phyloP scores from a whole-genome alignment of 2,113 vertebrate species.

The Crotalus viridis region DNA sequence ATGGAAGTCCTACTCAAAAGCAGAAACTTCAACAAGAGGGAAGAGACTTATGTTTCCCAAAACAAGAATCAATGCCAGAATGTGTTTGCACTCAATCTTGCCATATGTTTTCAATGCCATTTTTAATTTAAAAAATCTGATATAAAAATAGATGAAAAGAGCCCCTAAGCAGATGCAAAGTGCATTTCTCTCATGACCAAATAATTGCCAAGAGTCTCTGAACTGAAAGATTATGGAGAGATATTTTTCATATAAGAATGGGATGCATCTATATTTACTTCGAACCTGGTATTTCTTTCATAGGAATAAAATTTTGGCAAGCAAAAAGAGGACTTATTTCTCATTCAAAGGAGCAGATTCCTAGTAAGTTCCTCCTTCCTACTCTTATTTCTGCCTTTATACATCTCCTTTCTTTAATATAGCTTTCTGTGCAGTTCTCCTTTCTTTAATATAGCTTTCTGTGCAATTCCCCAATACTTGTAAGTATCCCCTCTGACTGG shows the following conservation, averaged over 20 bases:
- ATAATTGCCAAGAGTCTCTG: neutral
- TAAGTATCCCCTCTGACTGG: neutral
- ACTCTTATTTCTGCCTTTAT: neutral
- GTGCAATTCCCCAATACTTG: neutral
- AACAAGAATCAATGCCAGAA: neutral
- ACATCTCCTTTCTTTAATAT: neutral
- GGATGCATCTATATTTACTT: neutral
- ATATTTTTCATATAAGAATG: neutral
- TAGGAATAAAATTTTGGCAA: neutral
- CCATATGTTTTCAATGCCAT: neutral
- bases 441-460: neutral
- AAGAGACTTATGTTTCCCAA: neutral
- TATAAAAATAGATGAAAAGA: neutral
- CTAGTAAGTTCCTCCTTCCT: neutral
- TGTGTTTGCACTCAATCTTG: neutral
- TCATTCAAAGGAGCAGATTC: neutral
- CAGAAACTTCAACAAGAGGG: neutral
- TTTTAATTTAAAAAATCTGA: neutral
- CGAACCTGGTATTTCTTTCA: neutral
- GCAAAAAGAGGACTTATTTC: neutral
- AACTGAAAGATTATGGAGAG: neutral
- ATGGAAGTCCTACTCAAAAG: neutral
- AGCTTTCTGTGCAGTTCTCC: neutral
- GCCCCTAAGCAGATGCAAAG: neutral
- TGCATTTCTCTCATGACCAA: neutral